phyloP scores from a whole-genome alignment of 2,113 vertebrate genomes.

The Orientallactaga bullata region DNA sequence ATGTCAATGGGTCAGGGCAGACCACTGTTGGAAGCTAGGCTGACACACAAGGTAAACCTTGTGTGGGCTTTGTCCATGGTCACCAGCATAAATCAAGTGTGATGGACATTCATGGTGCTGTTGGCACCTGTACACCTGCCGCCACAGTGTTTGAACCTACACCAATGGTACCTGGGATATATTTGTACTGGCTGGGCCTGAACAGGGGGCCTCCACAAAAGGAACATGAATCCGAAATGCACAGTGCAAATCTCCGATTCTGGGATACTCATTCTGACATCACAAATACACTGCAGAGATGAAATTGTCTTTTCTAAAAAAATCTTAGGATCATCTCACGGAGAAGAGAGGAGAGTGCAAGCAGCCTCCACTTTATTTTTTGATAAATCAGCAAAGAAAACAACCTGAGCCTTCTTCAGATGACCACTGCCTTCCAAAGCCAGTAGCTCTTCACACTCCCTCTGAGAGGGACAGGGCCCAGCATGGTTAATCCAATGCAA shows the following conservation, averaged over 20 bases:
- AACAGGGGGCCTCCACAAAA: not conserved
- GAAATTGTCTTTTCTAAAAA: not conserved
- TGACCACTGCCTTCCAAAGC: not conserved
- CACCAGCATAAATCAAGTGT: not conserved
- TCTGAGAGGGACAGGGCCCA: not conserved
- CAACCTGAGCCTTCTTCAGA: not conserved
- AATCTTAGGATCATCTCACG: not conserved
- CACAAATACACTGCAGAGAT: not conserved
- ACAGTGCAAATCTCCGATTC: not conserved
- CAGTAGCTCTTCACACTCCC: not conserved
- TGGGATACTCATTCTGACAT: no score
- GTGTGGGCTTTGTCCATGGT: not conserved
- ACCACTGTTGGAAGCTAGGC: not conserved
- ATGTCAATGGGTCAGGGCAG: not conserved
- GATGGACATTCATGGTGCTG: rapidly evolving
- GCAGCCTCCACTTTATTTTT: not conserved
- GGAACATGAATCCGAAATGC: not conserved
- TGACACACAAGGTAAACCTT: not conserved
- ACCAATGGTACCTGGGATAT: not conserved
- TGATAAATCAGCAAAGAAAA: not conserved
- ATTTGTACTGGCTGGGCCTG: not conserved
- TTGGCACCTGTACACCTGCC: not conserved
- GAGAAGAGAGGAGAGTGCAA: not conserved
- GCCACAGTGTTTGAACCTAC: no score
- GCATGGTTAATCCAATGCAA: rapidly evolving